Conservation (phyloP, 1,140 invertebrate species). For the Drosophila sechellia region DNA sequence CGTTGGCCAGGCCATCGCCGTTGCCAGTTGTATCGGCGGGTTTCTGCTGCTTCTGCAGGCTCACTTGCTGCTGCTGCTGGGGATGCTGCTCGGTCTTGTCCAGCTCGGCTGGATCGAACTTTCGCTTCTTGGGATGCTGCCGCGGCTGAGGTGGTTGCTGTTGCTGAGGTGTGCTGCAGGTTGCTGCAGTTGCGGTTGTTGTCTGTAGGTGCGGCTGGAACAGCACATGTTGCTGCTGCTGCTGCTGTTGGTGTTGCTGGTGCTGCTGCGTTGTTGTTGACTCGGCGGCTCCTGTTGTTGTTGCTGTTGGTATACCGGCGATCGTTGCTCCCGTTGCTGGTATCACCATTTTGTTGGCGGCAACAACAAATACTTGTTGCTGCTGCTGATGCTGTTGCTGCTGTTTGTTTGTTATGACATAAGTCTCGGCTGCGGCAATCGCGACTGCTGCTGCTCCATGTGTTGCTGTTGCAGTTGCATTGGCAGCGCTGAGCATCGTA, state of each 20-base stretch:
- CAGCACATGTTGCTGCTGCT: constrained; percentile 68
- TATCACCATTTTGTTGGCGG: constrained; percentile 81
- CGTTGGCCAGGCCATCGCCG: constrained; percentile 61
- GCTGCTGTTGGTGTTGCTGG: constrained; percentile 43
- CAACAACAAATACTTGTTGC: constrained; percentile 66
- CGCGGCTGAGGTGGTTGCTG: constrained; percentile 85
- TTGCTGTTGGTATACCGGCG: constrained; percentile 70
- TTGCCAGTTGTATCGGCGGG: constrained; percentile 50
- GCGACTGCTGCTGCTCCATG: constrained; percentile 50
- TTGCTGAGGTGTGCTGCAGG: constrained; percentile 70
- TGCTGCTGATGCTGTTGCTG: constrained; percentile 53
- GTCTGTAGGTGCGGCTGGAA: constrained; percentile 75
- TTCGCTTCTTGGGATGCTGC: constrained; percentile 94
- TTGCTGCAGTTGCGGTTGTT: constrained; percentile 64
- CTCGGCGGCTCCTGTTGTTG: constrained; percentile 58
- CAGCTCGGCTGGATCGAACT: constrained; percentile 93
- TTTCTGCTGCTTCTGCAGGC: constrained; percentile 45
- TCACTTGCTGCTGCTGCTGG: constrained; percentile 52
- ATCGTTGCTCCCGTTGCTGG: constrained; percentile 71
- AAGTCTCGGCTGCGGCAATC: constrained; percentile 69
- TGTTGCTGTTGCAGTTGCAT: constrained; percentile 64
- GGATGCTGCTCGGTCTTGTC: constrained; percentile 87
- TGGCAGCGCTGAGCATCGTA: constrained; percentile 75
- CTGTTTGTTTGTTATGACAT: constrained; percentile 79
- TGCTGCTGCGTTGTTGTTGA: constrained; percentile 34